Percentiles rank a stretch among this genome's conserved stretches.
Evolutionary conservation across 1,140 invertebrate genomes (phyloP).

Genomic region (Drosophila persimilis): DNA sequence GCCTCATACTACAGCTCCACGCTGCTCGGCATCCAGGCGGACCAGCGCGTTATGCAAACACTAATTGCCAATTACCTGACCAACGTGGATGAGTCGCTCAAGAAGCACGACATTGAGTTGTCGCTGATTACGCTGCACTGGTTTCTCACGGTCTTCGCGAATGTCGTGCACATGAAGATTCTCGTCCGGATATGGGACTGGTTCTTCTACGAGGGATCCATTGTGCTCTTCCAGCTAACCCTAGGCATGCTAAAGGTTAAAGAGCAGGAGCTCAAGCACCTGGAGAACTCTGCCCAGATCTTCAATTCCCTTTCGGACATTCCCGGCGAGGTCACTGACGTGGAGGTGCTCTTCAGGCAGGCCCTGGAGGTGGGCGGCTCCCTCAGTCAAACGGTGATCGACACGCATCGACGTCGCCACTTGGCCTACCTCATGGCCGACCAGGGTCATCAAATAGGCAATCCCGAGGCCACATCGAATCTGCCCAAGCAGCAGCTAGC

Average conservation of each 20-base stretch:
- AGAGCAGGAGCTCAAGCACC: conserved; percentile 90
- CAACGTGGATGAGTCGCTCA: conserved; percentile 93
- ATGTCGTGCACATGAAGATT: conserved; percentile 98
- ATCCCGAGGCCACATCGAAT: conserved; percentile 94
- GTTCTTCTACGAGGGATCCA: conserved; percentile 97
- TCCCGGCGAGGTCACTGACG: conserved; percentile 95
- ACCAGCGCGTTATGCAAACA: conserved; percentile 96
- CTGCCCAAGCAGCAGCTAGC: conserved; percentile 94
- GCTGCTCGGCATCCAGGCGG: conserved; percentile 93
- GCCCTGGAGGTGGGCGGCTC: conserved; percentile 86
- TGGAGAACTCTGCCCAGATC: conserved; percentile 97
- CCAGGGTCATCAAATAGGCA: conserved; percentile 95
- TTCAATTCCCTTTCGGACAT: conserved; percentile 98
- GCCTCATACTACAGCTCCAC: conserved; percentile 99
- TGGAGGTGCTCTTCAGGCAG: conserved; percentile 87
- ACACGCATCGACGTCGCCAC: conserved; percentile 95
- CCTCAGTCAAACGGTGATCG: conserved; percentile 93
- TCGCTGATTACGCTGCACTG: conserved; percentile 98
- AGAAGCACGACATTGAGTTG: conserved; percentile 97
- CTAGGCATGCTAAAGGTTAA: conserved; percentile 97
- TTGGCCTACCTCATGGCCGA: conserved; percentile 97
- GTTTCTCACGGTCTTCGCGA: conserved; percentile 99
- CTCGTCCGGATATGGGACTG: conserved; percentile 97
- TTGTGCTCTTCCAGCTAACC: conserved; percentile 98
- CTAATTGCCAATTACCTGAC: conserved; percentile 95